Base-by-base conservation (phyloP, 1,140 invertebrate genomes). In the Pseudomyrmex gracilis region DNA sequence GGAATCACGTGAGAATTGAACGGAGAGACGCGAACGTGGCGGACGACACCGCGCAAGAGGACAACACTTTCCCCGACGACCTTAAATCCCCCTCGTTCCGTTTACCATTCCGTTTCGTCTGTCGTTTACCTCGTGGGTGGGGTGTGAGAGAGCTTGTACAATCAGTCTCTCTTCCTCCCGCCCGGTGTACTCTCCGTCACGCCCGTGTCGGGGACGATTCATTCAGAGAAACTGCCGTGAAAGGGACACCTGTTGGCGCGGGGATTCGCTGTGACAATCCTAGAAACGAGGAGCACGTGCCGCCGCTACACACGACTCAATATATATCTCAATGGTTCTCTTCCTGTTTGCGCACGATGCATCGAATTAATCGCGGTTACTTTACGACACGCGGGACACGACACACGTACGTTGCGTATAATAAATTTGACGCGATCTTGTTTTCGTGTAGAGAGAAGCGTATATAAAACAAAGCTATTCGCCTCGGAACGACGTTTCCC, bases 201-300 rank as follows among this genome's bases (percentile, higher is more conserved):
- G 83, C 85, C 87, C 87, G 89, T 90, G 88, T 89, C 91, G 93
- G 92, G 93, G 92, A 92, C 91, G 93, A 94, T 94, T 94, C 94
- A 94, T 94, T 94, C 93, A 93, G 94, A 94, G 94, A 94, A 94
- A 94, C 92, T 92, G 89, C 92, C 93, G 93, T 94, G 93, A 94
- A 94, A 94, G 93, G 92, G 94, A 94, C 94, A 94, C 94, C 94
- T 94, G 94, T 94, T 94, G 94, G 92, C 92, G 86, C 89, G 71
- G 68, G 87, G 85, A 87, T 87, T 87, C 89, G 87, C 34, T 34
- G 91, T 89, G 92, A 93, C 92, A 94, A 92, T 93, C 89, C 91
- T 92, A 93, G 93, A 93, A 93, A 92, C 90, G 84, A 86, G 85
- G 82, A 80, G 82, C 88, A 89, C 88, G 88, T 87, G 88, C 87